Percentiles rank a stretch among this genome's conserved stretches.
Evolutionary conservation across 2,888 invertebrate genomes (phyloP).

Genomic region (Stenolophus ochropezus): DNA sequence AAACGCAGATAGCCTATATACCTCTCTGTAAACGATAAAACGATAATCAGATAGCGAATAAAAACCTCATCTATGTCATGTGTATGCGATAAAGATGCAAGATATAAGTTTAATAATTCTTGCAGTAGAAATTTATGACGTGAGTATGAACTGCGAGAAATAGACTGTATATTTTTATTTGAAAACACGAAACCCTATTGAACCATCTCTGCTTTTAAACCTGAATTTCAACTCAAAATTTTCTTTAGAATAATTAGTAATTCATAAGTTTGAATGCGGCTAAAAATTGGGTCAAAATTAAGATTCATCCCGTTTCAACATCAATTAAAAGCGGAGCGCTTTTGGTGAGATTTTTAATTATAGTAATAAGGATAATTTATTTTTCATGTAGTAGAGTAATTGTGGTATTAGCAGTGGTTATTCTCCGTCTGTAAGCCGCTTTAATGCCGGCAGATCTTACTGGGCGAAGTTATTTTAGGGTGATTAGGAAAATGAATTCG

Average conservation of each 20-base stretch:
- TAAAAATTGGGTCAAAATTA: background rate
- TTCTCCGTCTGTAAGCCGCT: slow-evolving; percentile 9
- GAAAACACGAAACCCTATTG: too few species aligned
- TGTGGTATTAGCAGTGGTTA: background rate
- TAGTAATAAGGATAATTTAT: slow-evolving; percentile 34
- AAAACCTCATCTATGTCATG: too few species aligned
- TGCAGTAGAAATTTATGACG: too few species aligned
- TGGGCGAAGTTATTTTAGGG: slow-evolving; percentile 15
- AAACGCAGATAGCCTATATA: too few species aligned
- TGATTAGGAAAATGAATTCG: slow-evolving; percentile 41
- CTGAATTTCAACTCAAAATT: too few species aligned
- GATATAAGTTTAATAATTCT: too few species aligned
- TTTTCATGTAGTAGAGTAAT: slow-evolving; percentile 26
- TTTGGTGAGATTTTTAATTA: slow-evolving; percentile 16
- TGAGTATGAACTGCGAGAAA: too few species aligned
- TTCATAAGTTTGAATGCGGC: background rate
- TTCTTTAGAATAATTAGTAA: background rate
- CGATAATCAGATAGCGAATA: too few species aligned
- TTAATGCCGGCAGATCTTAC: slow-evolving; percentile 19
- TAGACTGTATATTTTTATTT: too few species aligned
- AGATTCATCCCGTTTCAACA: background rate
- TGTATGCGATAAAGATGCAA: too few species aligned
- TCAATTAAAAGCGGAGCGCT: slow-evolving; percentile 7
- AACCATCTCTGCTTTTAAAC: too few species aligned
- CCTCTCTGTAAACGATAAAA: too few species aligned